Evolutionary conservation across 2,888 invertebrate genomes (phyloP).

Genomic region (Erebia palarica): DNA sequence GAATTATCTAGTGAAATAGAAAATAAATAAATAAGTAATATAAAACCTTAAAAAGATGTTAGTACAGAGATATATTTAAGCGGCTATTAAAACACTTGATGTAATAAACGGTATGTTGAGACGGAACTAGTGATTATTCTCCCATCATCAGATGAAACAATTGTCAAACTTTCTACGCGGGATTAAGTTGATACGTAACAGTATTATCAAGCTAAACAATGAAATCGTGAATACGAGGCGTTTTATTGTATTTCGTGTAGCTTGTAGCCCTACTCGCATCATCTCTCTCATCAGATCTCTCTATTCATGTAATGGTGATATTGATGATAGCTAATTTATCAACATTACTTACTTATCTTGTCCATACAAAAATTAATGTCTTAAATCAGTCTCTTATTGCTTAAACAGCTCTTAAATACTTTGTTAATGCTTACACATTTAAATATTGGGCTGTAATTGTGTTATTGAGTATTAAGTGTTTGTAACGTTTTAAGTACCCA

Average conservation of each 20-base stretch:
- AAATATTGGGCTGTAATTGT: background rate
- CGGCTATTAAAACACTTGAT: background rate
- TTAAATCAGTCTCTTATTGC: background rate
- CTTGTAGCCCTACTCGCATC: conserved; percentile 49
- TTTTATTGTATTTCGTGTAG: conserved; percentile 53
- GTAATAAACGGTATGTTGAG: conserved; percentile 5
- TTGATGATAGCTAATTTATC: conserved; percentile 49
- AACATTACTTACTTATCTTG: conserved; percentile 36
- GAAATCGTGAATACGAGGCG: conserved; percentile 57
- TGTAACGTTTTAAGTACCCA: background rate
- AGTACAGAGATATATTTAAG: background rate
- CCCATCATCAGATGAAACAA: conserved; percentile 44
- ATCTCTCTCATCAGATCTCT: conserved; percentile 42
- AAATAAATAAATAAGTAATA: too few species aligned
- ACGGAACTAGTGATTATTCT: conserved; percentile 22
- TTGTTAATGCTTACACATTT: background rate
- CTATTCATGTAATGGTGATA: conserved; percentile 46
- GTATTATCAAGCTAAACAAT: conserved; percentile 67
- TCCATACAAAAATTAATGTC: background rate
- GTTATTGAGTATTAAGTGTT: background rate
- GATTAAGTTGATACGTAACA: conserved; percentile 61
- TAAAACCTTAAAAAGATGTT: too few species aligned
- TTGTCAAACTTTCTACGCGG: conserved; percentile 66
- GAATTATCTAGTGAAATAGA: too few species aligned
- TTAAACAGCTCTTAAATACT: background rate